These are phyloP conservation scores for Melangyna quadrimaculata DNA, from an alignment of 2,888 invertebrate genomes.

Conservation along the genomic window DNA sequence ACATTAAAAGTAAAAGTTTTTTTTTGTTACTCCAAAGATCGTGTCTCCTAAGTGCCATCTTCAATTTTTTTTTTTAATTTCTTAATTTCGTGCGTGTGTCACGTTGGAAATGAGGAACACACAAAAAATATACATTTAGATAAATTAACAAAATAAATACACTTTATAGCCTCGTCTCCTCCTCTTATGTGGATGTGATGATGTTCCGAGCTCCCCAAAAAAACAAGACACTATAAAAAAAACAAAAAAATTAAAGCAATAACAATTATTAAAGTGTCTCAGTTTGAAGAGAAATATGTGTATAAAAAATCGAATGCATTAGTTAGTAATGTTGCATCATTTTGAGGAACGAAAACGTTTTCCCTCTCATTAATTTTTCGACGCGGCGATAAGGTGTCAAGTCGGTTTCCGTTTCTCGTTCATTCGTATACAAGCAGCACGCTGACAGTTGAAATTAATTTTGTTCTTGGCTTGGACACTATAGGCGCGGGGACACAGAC, in stretches of 20 bases:
- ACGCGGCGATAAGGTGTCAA: conserved; percentile 64
- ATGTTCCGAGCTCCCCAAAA: conserved; percentile 35
- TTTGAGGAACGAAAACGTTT: background rate
- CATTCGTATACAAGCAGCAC: background rate
- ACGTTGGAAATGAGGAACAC: conserved; percentile 27
- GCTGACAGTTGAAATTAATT: conserved; percentile 69
- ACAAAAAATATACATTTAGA: conserved; percentile 44
- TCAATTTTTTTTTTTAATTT: conserved; percentile 67
- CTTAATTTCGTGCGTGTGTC: conserved; percentile 60
- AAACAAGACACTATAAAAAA: background rate
- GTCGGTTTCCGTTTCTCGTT: conserved; percentile 54
- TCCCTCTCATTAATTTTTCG: conserved; percentile 59
- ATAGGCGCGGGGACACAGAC: background rate
- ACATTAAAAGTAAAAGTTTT: conserved; percentile 61
- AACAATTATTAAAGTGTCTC: conserved; percentile 70
- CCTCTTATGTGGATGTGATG: background rate
- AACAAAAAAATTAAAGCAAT: conserved; percentile 37
- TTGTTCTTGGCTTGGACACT: conserved; percentile 47
- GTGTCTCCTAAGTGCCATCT: conserved; percentile 64
- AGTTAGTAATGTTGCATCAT: conserved; percentile 11
- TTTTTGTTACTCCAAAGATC: background rate
- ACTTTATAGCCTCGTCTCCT: conserved; percentile 31
- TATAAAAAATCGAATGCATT: conserved; percentile 61
- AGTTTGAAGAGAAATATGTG: background rate
- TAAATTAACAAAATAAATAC: conserved; percentile 65